phyloP scores from a whole-genome alignment of 2,888 invertebrate genomes.

The Acanthosepion lycidas region DNA sequence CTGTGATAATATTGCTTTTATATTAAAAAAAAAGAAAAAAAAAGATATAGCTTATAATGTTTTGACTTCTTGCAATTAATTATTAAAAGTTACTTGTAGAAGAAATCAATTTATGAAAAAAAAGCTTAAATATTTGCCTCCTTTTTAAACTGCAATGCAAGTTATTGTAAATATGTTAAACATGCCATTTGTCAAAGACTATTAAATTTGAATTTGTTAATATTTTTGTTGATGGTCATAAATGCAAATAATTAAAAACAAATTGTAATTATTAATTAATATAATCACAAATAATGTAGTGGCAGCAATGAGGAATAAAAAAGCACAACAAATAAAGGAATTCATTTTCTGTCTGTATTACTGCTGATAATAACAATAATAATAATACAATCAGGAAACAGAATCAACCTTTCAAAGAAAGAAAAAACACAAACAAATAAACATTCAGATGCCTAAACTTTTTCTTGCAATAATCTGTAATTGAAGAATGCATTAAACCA shows the following conservation, averaged over 20 bases:
- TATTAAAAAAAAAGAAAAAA: neutral
- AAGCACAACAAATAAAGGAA: neutral
- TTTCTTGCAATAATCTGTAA: neutral
- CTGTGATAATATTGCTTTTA: slow-evolving; percentile 18
- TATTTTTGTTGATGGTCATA: neutral
- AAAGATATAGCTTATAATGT: neutral
- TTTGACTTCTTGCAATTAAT: neutral
- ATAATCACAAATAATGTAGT: neutral
- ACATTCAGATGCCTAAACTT: neutral
- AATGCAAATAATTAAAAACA: neutral
- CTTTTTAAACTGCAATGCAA: neutral
- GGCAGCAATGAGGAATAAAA: neutral
- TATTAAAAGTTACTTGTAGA: neutral
- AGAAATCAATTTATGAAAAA: neutral
- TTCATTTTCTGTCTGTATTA: no score
- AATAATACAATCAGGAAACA: no score
- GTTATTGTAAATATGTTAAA: neutral
- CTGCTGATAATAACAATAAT: no score
- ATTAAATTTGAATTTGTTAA: neutral
- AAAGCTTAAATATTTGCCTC: neutral
- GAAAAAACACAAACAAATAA: neutral
- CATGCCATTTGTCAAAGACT: neutral
- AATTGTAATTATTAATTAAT: neutral
- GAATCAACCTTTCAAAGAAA: neutral
- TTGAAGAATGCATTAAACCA: neutral